Conservation (phyloP, 2,888 invertebrate genomes). For the Rhorus exstirpatorius region DNA sequence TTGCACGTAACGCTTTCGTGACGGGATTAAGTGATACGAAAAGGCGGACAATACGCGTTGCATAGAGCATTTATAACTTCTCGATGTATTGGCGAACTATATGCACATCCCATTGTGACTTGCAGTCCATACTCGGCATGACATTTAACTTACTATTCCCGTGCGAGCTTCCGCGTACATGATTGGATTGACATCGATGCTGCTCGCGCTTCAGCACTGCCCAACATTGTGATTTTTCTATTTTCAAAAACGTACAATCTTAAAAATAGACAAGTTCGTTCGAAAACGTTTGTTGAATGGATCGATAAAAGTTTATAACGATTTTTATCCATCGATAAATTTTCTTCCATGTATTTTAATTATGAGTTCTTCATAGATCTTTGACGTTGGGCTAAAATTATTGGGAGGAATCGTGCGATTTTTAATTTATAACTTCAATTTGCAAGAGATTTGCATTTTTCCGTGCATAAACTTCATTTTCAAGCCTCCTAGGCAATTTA, state of each 20-base stretch:
- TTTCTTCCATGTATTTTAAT: no score
- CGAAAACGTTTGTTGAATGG: no score
- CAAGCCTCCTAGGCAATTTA: no score
- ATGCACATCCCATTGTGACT: conserved; percentile 36
- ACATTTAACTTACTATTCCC: conserved; percentile 82
- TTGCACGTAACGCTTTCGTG: conserved; percentile 84
- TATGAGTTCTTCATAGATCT: no score
- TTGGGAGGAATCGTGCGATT: no score
- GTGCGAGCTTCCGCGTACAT: conserved; percentile 84
- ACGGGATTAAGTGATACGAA: conserved; percentile 73
- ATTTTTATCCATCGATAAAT: no score
- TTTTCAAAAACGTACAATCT: conserved; percentile 12
- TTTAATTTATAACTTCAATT: no score
- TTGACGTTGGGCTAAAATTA: no score
- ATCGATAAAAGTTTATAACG: background rate
- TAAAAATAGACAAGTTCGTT: no score
- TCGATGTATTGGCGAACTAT: conserved; percentile 42
- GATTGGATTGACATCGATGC: conserved; percentile 78
- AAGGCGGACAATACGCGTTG: conserved; percentile 38
- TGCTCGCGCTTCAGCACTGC: conserved; percentile 41
- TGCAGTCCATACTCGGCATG: conserved; percentile 48
- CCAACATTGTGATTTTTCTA: background rate
- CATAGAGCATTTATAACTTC: conserved; percentile 43
- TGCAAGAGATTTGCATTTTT: no score
- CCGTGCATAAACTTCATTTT: no score